A percentile compares a stretch with the other conserved stretches of the same genome.
Evolutionary conservation across 2,888 invertebrate species (phyloP).

Genomic region (Andrena haemorrhoa): DNA sequence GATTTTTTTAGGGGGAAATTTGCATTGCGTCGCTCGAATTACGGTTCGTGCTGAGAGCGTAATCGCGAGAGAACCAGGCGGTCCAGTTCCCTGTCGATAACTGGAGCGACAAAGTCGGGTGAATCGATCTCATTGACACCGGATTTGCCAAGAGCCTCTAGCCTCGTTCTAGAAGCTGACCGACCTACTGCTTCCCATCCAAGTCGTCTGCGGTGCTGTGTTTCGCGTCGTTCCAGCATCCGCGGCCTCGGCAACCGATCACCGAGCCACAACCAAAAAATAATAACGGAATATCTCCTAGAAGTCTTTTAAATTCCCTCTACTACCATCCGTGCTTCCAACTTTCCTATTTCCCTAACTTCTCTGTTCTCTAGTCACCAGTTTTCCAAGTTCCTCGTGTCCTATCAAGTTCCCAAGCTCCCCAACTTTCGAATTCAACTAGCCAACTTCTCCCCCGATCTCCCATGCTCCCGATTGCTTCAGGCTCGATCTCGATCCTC

Average conservation of each 20-base stretch:
- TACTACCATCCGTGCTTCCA: neutral
- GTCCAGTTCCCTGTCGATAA: conserved; percentile 55
- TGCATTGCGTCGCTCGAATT: conserved; percentile 18
- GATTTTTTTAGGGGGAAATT: neutral
- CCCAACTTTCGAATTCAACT: neutral
- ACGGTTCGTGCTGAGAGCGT: conserved; percentile 13
- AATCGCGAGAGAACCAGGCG: conserved; percentile 45
- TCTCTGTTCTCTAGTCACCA: neutral
- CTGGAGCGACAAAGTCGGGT: conserved; percentile 56
- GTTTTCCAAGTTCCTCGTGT: neutral
- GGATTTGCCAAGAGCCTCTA: conserved; percentile 62
- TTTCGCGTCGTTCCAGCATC: conserved; percentile 10
- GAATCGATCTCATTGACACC: conserved; percentile 66
- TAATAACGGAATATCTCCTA: neutral
- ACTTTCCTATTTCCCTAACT: neutral
- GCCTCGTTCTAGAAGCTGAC: conserved; percentile 55
- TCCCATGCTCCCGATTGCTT: neutral
- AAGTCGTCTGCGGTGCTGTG: conserved; percentile 17
- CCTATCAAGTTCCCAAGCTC: neutral
- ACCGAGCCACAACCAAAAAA: neutral
- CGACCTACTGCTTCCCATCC: conserved; percentile 58
- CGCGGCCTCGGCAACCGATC: neutral
- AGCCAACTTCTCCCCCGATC: neutral
- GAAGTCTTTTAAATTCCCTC: neutral
- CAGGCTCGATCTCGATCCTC: conserved; percentile 34